Evolutionary conservation across 1,140 invertebrate species (phyloP).

Genomic region (Telenomus remus): DNA sequence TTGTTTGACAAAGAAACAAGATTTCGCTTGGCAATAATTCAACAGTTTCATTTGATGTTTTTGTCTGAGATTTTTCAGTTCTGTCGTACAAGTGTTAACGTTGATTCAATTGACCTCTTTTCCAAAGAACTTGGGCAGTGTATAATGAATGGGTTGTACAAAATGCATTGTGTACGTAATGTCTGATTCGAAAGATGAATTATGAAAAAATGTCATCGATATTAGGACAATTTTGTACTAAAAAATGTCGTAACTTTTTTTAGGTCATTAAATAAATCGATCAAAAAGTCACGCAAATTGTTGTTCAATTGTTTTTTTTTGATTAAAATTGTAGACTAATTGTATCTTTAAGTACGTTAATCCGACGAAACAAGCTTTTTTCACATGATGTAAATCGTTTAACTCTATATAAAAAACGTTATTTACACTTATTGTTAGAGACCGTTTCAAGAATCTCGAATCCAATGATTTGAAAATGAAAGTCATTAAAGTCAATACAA

Average conservation of each 20-base stretch:
- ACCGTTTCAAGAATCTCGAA: slow-evolving; percentile 45
- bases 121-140: slow-evolving; percentile 19
- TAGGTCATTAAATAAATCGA: no score
- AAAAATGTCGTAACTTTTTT: no score
- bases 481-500: slow-evolving; percentile 1
- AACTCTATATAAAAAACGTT: slow-evolving; percentile 70
- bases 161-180: neutral
- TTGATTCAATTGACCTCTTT: slow-evolving; percentile 37
- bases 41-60: slow-evolving; percentile 12
- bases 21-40: slow-evolving; percentile 12
- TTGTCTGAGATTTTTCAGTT: slow-evolving; percentile 22
- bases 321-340: slow-evolving; percentile 9
- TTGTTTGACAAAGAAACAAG: slow-evolving; percentile 21
- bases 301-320: no score
- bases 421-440: slow-evolving; percentile 66
- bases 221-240: no score
- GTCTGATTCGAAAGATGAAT: no score
- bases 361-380: slow-evolving; percentile 63
- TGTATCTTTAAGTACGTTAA: slow-evolving; percentile 60
- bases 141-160: neutral
- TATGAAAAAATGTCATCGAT: no score
- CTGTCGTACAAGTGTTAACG: neutral
- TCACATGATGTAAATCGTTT: slow-evolving; percentile 57
- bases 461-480: slow-evolving; percentile 13
- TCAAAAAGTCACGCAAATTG: no score